A percentile compares a stretch with the other conserved stretches of the same genome.
Conservation (phyloP, 2,113 vertebrate genomes). For the Gallinago paraguaiae region DNA sequence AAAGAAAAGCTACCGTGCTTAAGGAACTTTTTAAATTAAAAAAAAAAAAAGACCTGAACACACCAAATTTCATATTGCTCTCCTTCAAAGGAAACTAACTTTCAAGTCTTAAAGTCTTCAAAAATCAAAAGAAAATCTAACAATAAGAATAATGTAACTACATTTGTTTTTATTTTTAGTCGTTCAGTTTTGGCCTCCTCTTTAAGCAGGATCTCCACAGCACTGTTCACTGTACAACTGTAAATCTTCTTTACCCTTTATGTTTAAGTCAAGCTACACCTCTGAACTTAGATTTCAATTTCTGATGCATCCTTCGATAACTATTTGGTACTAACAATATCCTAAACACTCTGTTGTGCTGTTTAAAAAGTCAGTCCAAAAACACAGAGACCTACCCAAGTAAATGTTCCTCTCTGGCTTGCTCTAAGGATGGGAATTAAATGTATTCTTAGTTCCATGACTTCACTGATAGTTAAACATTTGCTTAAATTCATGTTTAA, state of each 20-base stretch:
- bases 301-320: not conserved
- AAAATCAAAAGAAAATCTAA: not conserved
- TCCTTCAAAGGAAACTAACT: constrained; percentile 7
- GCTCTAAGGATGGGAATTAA: not conserved
- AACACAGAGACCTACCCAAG: not conserved
- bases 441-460: not conserved
- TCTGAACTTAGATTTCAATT: not conserved
- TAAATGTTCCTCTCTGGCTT: not conserved
- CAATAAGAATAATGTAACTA: not conserved
- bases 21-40: not conserved
- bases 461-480: not conserved
- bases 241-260: not conserved
- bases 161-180: not conserved
- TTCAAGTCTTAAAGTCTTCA: not conserved
- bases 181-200: not conserved
- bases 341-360: not conserved
- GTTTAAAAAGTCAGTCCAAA: not conserved
- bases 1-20: not conserved
- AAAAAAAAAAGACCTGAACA: not conserved
- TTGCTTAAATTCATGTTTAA: not conserved
- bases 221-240: not conserved
- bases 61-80: not conserved
- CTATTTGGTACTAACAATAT: not conserved
- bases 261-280: not conserved
- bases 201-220: not conserved